Evolutionary conservation across 2,888 invertebrate species (phyloP), one percentile per base, ranked within the genome.

Genomic region (Meliscaeva auricollis): DNA sequence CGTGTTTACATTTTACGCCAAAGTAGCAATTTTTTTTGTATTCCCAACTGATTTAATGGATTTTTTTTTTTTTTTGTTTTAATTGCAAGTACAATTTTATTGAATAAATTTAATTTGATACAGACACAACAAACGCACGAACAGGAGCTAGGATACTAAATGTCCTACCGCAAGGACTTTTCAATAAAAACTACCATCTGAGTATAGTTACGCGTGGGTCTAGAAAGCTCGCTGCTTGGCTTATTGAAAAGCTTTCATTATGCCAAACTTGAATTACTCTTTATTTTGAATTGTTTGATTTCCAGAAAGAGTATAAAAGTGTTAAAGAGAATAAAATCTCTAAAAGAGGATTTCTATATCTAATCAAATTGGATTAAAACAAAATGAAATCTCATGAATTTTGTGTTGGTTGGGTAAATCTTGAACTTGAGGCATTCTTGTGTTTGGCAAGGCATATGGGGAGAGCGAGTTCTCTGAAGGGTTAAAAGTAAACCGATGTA

Each of bases 161-260:
- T 81, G 81, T 85, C 85, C 85, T 85, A 81, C 81, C 85, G 69
- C 85, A 85, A 85, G 81, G 81, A 85, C 76, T 85, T 81, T 85
- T 62, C 73, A 85, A 81, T 85, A 85, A 85, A 84, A 85, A 85
- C 81, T 85, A 69, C 48, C 75, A 72, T 85, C 56, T 50, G 41
- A 15, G 38, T 30, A 38, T 70, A 72, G 50, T 76, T 68, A 44
- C 26, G 64, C 58, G 54, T 20, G 56, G 52, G 77, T 48, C 9
- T 20, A 6, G 30, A 76, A 56, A 85, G 85, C 82, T 83, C 32
- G 30, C 9, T 15, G n/a, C 11, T 54, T 50, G 17, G 58, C 20
- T 20, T 35, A 17, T n/a, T 62, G 5, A 2, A 13, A 58, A 77
- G 82, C 85, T 85, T 68, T 70, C 11, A 5, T 8, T 9, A 20